Base-by-base conservation (phyloP, 2,113 vertebrate species). In the Marcusenius ussheri region DNA sequence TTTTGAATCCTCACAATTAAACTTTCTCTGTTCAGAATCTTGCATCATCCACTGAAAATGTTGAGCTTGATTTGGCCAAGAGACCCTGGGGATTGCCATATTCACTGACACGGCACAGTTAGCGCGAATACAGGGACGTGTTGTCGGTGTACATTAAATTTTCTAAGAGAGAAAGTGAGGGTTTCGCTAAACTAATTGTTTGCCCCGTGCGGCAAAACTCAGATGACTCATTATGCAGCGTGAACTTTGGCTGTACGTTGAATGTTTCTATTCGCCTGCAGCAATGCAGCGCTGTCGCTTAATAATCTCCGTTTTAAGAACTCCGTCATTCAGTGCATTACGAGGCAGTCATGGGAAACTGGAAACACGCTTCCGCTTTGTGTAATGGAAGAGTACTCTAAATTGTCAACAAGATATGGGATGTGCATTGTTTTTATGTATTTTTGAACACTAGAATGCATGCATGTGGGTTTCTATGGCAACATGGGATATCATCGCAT, bases 381-480 rank as follows among this genome's bases (percentile, higher is more conserved):
- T 77, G 0, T 5, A 17, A 31, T 42, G 35, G 74, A 42, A 11
- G 13, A 80, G 35, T 42, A 19, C 74, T 80, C 1, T 6, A 39
- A 5, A 39, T 17, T 6, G 31, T 19, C 70, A 39, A 17, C 70
- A 3, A 70, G 31, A 70, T 27, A 66, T 31, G 24, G 9, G 62
- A 9, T 27, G 27, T 39, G 70, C 15, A 17, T 39, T 39, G 1
- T 39, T 35, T 35, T 39, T 15, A 6, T 39, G 70, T 2, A 19
- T 35, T 42, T 31, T 42, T 17, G 74, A 42, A 15, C 74, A 19
- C 13, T 15, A 5, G 83, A 77, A 89, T 89, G 87, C 74, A 85
- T 31, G 50, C 88, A 51, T 77, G 49, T 13, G 10, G 0, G 89
- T 93, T 91, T 56, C 92, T 89, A 93, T 92, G 90, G 91, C 93